Evolutionary conservation across 2,797 vertebrate species (phyloP).

Genomic region (Tolypeutes matacus): DNA sequence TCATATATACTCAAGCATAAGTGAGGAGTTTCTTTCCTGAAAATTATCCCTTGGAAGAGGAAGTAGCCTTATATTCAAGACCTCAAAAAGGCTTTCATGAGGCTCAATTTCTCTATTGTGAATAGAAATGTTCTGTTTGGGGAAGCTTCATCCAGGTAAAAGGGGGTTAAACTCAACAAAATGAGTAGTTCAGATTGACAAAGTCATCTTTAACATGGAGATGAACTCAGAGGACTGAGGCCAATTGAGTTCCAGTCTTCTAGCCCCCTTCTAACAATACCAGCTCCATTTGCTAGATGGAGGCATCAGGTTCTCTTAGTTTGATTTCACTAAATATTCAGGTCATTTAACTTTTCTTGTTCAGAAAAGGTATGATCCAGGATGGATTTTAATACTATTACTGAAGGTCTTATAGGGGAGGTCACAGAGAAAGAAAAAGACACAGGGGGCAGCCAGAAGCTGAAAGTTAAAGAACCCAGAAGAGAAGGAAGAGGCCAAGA

Average conservation of each 20-base stretch:
- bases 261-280: background rate
- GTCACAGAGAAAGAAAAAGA: no score
- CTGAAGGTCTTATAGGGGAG: no score
- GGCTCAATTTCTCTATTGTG: background rate
- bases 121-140: background rate
- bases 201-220: background rate
- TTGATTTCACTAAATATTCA: background rate
- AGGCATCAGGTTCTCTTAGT: background rate
- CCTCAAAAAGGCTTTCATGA: background rate
- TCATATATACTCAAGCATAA: background rate
- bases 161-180: background rate
- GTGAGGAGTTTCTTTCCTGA: background rate
- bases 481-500: no score
- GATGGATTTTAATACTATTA: no score
- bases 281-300: background rate
- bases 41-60: background rate
- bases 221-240: background rate
- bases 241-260: background rate
- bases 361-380: background rate
- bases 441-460: no score
- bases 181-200: background rate
- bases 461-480: no score
- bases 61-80: slow-evolving; percentile 5
- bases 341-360: background rate
- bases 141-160: background rate